Conservation (phyloP, 2,888 invertebrate genomes). For the Craniophora ligustri region DNA sequence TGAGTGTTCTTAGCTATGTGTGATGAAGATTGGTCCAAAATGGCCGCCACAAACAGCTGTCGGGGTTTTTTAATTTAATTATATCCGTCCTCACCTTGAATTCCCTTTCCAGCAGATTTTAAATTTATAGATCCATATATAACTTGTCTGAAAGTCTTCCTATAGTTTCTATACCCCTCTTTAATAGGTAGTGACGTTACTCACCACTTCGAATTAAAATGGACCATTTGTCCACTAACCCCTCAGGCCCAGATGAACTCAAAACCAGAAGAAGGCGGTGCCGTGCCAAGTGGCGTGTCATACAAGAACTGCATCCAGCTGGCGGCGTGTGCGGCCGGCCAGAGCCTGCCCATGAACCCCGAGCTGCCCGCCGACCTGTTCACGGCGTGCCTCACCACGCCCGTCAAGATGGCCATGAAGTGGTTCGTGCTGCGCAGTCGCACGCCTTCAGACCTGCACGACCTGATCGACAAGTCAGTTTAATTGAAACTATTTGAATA, state of each 20-base stretch:
- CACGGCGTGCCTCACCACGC: constrained; percentile 99
- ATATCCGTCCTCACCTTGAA: too few species aligned
- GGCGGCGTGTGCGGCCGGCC: constrained; percentile 97
- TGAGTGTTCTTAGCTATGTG: too few species aligned
- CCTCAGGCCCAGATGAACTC: constrained; percentile 51
- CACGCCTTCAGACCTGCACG: constrained; percentile 93
- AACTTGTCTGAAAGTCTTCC: too few species aligned
- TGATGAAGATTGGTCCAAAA: too few species aligned
- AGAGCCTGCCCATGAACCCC: constrained; percentile 98
- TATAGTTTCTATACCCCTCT: too few species aligned
- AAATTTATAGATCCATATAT: too few species aligned
- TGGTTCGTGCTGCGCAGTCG: constrained; percentile 97
- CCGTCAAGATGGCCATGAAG: constrained; percentile 97
- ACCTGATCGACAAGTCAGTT: constrained; percentile 96
- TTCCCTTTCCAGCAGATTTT: too few species aligned
- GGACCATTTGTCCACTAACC: too few species aligned
- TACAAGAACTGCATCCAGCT: constrained; percentile 98
- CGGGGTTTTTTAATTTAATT: too few species aligned
- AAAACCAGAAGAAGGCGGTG: constrained; percentile 36
- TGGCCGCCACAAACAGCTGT: too few species aligned
- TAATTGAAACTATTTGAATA: background rate
- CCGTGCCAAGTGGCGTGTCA: constrained; percentile 80
- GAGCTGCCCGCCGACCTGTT: constrained; percentile 99
- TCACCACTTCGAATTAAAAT: too few species aligned
- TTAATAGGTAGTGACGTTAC: too few species aligned